These are phyloP conservation scores for Sceloporus undulatus DNA, from an alignment of 2,113 vertebrate species.

Conservation along the genomic window DNA sequence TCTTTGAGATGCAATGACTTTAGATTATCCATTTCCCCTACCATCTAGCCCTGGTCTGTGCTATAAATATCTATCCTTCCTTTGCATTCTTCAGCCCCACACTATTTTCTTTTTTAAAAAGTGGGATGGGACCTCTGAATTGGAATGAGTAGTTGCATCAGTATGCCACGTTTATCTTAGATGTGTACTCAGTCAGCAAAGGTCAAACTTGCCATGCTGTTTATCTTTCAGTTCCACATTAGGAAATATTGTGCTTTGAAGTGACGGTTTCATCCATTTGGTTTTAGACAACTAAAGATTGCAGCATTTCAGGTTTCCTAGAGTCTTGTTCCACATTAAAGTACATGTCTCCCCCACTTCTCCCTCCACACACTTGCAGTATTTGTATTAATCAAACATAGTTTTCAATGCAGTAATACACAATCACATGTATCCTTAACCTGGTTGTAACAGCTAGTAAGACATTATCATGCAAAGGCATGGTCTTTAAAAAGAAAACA, in stretches of 20 bases:
- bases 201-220: constrained; percentile 13
- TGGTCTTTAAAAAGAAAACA: background rate
- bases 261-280: background rate
- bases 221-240: background rate
- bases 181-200: background rate
- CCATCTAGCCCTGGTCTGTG: too few relatives aligned
- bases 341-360: background rate
- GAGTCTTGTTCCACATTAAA: background rate
- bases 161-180: background rate
- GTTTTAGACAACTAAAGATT: constrained; percentile 5
- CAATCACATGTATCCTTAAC: constrained; percentile 12
- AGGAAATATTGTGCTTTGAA: background rate
- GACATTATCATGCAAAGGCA: constrained; percentile 21
- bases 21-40: too few relatives aligned
- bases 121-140: background rate
- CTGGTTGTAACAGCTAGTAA: background rate
- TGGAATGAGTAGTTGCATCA: background rate
- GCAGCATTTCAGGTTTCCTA: background rate
- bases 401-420: background rate
- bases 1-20: too few relatives aligned
- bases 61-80: background rate
- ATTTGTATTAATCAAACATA: background rate
- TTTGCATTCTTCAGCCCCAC: background rate
- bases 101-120: background rate
- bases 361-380: background rate